These are phyloP conservation scores for Bombus sibiricus DNA, from an alignment of 1,140 invertebrate species.

Conservation along the genomic window DNA sequence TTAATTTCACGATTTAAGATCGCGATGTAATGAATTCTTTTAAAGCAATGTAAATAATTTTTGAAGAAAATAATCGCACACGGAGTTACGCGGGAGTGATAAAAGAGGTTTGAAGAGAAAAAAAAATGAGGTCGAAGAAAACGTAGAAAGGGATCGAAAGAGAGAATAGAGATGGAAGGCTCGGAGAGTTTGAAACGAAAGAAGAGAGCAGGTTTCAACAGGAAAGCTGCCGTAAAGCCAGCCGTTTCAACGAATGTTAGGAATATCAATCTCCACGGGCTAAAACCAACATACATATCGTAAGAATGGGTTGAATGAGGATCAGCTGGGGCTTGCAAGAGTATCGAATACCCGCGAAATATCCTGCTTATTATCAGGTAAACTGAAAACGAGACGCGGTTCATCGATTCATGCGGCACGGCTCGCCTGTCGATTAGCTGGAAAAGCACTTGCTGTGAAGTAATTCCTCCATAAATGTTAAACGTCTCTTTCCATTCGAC, in stretches of 20 bases:
- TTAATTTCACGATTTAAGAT: neutral
- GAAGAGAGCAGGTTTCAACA: conserved; percentile 58
- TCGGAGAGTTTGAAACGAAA: conserved; percentile 45
- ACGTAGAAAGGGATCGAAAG: conserved; percentile 11
- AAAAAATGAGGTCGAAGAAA: conserved; percentile 4
- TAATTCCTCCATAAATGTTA: neutral
- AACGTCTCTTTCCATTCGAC: neutral
- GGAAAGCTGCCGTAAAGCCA: conserved; percentile 70
- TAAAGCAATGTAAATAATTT: neutral
- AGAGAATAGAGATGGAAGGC: conserved; percentile 1
- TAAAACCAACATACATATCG: conserved; percentile 72
- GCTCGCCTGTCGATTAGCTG: neutral
- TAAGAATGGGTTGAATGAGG: conserved; percentile 72
- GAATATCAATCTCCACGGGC: conserved; percentile 71
- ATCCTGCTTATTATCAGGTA: conserved; percentile 38
- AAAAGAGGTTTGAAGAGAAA: neutral
- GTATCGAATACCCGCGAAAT: conserved; percentile 69
- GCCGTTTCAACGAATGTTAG: conserved; percentile 73
- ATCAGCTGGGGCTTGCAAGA: conserved; percentile 56
- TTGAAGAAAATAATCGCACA: neutral
- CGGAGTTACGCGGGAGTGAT: neutral
- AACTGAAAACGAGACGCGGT: conserved; percentile 37
- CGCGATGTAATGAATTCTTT: too few relatives aligned
- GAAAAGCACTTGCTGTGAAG: neutral
- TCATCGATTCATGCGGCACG: conserved; percentile 10